Percentiles rank a stretch among this genome's conserved stretches.
Evolutionary conservation across 2,797 vertebrate species (phyloP).

Genomic region (Pristis pectinata): DNA sequence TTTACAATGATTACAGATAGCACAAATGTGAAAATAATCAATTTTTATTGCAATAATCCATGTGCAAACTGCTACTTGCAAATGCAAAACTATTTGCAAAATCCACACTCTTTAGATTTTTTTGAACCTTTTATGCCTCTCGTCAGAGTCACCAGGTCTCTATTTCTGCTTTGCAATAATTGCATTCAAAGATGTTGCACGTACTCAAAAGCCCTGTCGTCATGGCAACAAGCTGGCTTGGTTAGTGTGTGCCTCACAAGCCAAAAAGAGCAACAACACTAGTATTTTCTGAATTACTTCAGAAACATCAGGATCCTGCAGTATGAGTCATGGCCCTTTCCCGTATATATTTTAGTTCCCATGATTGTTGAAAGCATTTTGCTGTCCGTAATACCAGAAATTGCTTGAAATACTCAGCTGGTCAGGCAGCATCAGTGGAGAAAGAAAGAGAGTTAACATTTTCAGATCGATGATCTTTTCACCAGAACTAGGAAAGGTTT

Average conservation of each 20-base stretch:
- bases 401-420: too few species aligned
- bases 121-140: neutral
- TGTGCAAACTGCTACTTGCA: neutral
- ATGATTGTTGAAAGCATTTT: conserved; percentile 2
- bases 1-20: neutral
- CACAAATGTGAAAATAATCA: neutral
- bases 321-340: neutral
- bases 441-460: too few species aligned
- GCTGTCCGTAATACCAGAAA: neutral
- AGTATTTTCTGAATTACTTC: conserved; percentile 16
- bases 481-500: too few species aligned
- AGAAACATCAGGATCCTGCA: neutral
- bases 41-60: neutral
- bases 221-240: conserved; percentile 16
- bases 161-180: neutral
- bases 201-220: neutral
- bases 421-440: too few species aligned
- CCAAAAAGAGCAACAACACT: neutral
- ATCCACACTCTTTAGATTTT: neutral
- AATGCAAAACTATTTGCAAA: neutral
- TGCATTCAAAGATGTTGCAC: neutral
- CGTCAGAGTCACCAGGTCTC: too few species aligned
- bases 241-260: neutral
- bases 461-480: too few species aligned
- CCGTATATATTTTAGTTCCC: neutral